These are phyloP conservation scores for Morone saxatilis DNA, from an alignment of 2,113 vertebrate genomes.

Conservation along the genomic window DNA sequence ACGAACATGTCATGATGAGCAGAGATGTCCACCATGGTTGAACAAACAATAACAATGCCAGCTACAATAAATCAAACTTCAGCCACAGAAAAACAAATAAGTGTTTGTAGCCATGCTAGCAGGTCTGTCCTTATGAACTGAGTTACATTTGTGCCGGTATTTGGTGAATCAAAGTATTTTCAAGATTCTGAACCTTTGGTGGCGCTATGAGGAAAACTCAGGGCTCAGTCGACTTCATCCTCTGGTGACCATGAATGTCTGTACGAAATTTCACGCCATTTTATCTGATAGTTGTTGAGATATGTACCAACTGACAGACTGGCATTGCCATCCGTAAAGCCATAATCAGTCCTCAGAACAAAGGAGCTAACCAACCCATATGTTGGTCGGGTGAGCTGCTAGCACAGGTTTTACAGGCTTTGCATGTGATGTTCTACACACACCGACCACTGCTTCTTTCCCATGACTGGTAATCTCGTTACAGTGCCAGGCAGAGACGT, in stretches of 20 bases:
- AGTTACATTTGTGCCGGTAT: background rate
- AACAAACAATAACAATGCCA: background rate
- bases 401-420: background rate
- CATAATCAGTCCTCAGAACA: background rate
- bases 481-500: slow-evolving; percentile 47
- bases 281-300: too few species aligned
- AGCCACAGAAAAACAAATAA: background rate
- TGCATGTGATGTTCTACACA: background rate
- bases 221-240: background rate
- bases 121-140: background rate
- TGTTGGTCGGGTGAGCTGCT: background rate
- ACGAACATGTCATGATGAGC: background rate
- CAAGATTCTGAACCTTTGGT: background rate
- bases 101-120: background rate
- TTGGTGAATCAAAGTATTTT: background rate
- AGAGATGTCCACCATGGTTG: background rate
- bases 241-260: background rate
- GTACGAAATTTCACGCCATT: background rate
- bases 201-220: background rate
- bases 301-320: background rate
- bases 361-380: background rate
- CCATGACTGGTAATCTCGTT: slow-evolving; percentile 68
- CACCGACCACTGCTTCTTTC: slow-evolving; percentile 22
- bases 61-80: background rate
- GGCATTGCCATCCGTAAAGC: background rate